Evolutionary conservation across 2,888 invertebrate species (phyloP).

Genomic region (Hyalella azteca): DNA sequence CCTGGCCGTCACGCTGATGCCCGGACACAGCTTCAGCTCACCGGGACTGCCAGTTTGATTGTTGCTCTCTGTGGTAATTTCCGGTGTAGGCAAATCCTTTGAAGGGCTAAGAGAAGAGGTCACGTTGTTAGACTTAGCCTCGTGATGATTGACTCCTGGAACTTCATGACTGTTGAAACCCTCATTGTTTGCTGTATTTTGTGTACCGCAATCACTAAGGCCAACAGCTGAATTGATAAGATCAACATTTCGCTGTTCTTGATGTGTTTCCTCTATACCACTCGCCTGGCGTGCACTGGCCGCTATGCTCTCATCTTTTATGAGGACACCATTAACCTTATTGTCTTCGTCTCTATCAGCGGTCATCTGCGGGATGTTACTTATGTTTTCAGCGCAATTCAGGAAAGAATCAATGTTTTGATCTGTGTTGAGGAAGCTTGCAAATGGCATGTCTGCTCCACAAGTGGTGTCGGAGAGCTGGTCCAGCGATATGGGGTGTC

Average conservation of each 20-base stretch:
- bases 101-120: background rate
- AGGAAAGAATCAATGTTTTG: background rate
- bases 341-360: background rate
- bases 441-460: background rate
- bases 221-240: background rate
- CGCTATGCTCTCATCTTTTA: too few species aligned
- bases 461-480: background rate
- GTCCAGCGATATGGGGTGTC: slow-evolving; percentile 37
- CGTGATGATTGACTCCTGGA: too few species aligned
- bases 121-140: background rate
- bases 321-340: too few species aligned
- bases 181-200: too few species aligned
- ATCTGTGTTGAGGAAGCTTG: background rate
- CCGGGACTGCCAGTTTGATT: background rate
- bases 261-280: too few species aligned
- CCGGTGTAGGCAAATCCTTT: too few species aligned
- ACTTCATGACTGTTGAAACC: too few species aligned
- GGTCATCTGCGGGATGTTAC: background rate
- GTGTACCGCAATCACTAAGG: background rate
- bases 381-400: too few species aligned
- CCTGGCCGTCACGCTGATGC: background rate
- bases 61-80: too few species aligned
- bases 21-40: background rate
- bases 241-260: too few species aligned
- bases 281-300: too few species aligned